Evolutionary conservation across 2,888 invertebrate genomes (phyloP).

Genomic region (Beris chalybata): DNA sequence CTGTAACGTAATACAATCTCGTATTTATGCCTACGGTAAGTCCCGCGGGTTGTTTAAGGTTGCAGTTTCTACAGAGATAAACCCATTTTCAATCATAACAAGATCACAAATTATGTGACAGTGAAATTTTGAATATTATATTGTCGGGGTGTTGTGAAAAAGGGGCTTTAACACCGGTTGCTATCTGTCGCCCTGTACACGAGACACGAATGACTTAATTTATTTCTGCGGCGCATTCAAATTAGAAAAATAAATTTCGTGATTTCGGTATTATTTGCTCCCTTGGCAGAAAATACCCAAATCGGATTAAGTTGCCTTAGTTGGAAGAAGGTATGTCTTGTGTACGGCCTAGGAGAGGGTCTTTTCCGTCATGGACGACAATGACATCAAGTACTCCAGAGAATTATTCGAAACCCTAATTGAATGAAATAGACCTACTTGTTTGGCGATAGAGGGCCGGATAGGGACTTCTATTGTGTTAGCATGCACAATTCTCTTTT

Average conservation of each 20-base stretch:
- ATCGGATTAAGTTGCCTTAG: slow-evolving; percentile 26
- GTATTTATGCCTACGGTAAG: no score
- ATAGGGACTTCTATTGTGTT: slow-evolving; percentile 8
- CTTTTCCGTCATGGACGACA: slow-evolving; percentile 1
- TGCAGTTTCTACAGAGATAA: slow-evolving; percentile 4
- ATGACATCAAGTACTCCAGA: slow-evolving; percentile 18
- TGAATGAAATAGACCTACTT: slow-evolving; percentile 25
- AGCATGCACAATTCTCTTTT: slow-evolving; percentile 17
- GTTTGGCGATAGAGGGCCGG: slow-evolving; percentile 3
- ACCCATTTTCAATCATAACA: slow-evolving; percentile 28
- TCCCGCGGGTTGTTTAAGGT: slow-evolving; percentile 2
- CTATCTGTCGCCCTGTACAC: neutral
- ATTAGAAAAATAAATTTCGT: slow-evolving; percentile 36
- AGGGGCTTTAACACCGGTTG: neutral
- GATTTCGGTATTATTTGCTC: slow-evolving; percentile 34
- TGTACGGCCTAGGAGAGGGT: neutral
- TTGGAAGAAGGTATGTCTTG: neutral
- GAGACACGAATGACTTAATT: slow-evolving; percentile 29
- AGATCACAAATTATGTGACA: slow-evolving; percentile 31
- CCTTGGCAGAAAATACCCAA: slow-evolving; percentile 7
- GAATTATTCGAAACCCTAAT: slow-evolving; percentile 28
- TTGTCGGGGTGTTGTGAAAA: neutral
- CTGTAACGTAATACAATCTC: no score
- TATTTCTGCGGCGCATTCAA: slow-evolving; percentile 36
- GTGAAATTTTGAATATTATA: slow-evolving; percentile 27